Evolutionary conservation across 92 coral and sea anemone genomes (phyloP), one percentile per base, ranked within the genome.

Genomic region (Metridium senile): DNA sequence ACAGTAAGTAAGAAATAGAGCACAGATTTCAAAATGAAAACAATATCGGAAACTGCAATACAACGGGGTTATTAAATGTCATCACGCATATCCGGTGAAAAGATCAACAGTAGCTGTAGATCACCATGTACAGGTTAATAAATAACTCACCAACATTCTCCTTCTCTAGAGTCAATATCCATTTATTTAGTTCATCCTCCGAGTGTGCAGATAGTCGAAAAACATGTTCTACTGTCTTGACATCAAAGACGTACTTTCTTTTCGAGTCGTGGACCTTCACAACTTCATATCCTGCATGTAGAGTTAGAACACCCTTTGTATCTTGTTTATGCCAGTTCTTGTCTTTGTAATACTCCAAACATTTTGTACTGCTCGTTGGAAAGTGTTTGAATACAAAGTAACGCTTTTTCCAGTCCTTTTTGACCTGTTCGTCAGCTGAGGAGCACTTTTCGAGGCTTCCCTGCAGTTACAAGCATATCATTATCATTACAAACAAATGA

Each of bases 331-430:
- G 82, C 90, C 99, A 89, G 67, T 91, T 86, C 84, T 90, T 89
- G 67, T 80, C 92, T 34, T 91, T 82, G 84, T 89, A 95, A 34
- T 89, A 86, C 63, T 95, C 99, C 28, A 95, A 66, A 34, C 97
- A 89, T 69, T 88, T 87, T 1, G 87, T 88, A 70, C 85, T 91
- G 72, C 99, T 95, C 0, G 88, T 82, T 23, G 88, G 76, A 34
- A 89, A 86, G 67, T 95, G 93, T 62, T 95, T 95, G 76, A 91
- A 85, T 17, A 95, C 97, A 72, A 95, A 95, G 85, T 95, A 79
- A 21, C 99, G 93, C 54, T 86, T 90, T 66, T 81, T 95, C 99
- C 99, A 95, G 46, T 90, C 97, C 75, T 82, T 92, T 68, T 80
- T 93, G 58, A 91, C 99, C 6, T 86, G 89, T 11, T 91, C 97